Base-by-base conservation (phyloP, 2,113 vertebrate genomes). In the Leiothrix lutea region DNA sequence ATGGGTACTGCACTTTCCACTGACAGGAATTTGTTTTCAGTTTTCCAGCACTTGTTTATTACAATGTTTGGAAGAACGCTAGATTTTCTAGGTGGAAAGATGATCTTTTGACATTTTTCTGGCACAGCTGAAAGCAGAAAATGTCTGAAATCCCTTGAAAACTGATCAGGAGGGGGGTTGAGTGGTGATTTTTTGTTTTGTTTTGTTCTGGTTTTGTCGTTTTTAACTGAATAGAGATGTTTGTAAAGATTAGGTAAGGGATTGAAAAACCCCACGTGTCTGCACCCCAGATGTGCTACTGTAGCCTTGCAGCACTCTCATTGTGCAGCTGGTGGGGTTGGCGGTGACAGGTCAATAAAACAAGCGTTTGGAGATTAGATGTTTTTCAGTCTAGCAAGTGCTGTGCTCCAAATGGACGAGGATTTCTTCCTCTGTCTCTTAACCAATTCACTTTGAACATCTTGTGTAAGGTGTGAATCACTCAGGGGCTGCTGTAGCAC, bases 1-100 rank as follows among this genome's bases (percentile, higher is more conserved):
- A 66, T 70, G 74, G 33, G 77, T 91, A 85, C 57, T 86, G 47
- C 45, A 44, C 72, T 91, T 96, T 84, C 62, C 73, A 61, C 61
- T 48, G 72, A 44, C 45, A 84, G 36, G 38, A 65, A 73, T 91
- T 90, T 88, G 69, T 82, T 91, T 70, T 88, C 57, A 26, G 48
- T 89, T 96, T 86, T 47, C 36, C 7, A 17, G 38, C 33, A 67
- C 50, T 91, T 78, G 51, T 80, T 80, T 44, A 25, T 81, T 65
- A 58, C 6, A 16, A 8, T 73, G 47, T 67, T 83, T 62, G 80
- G 72, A 51, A 72, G 80, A 92, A 61, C 2, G 0, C 5, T 36
- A 22, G 33, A 21, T 91, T 97, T 86, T 74, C 60, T 64, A 57
- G 57, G 82, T 26, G 62, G 50, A 90, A 78, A 45, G 61, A 38